A percentile compares a stretch with the other conserved stretches of the same genome.
Evolutionary conservation across 2,888 invertebrate species (phyloP).

Genomic region (Erebia palarica): DNA sequence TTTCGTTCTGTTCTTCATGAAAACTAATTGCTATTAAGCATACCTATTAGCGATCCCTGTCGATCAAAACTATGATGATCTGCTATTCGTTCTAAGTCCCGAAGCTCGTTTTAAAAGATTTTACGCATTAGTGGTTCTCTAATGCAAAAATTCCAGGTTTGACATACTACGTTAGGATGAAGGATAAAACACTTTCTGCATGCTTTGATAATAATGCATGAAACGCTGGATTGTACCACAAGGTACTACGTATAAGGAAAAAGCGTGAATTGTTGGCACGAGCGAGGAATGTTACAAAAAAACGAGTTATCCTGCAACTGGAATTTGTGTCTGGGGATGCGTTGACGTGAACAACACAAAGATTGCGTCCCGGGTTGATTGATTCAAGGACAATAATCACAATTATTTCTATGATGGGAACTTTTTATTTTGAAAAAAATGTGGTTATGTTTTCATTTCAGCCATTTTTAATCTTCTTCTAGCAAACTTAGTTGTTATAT

Average conservation of each 20-base stretch:
- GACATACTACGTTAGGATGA: constrained; percentile 21
- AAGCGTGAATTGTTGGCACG: constrained; percentile 68
- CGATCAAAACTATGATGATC: neutral
- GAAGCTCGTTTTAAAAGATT: neutral
- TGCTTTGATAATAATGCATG: constrained; percentile 30
- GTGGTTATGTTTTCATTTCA: neutral
- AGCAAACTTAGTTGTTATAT: no score
- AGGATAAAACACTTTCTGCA: constrained; percentile 31
- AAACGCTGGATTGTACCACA: constrained; percentile 34
- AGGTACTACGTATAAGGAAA: constrained; percentile 51
- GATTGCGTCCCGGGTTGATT: constrained; percentile 25
- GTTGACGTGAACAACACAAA: constrained; percentile 2
- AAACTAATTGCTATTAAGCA: no score
- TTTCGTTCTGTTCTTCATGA: no score
- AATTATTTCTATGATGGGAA: constrained; percentile 10
- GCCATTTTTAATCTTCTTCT: neutral
- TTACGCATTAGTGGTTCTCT: neutral
- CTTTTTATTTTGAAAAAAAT: neutral
- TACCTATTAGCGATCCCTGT: no score
- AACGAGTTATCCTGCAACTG: constrained; percentile 35
- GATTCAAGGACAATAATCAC: constrained; percentile 17
- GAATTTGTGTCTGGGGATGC: constrained; percentile 19
- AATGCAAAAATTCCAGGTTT: constrained; percentile 30
- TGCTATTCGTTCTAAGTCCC: neutral
- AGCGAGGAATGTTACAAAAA: constrained; percentile 67